These are phyloP conservation scores for Steinernema hermaphroditum DNA, from an alignment of 2,888 invertebrate genomes.

Conservation along the genomic window DNA sequence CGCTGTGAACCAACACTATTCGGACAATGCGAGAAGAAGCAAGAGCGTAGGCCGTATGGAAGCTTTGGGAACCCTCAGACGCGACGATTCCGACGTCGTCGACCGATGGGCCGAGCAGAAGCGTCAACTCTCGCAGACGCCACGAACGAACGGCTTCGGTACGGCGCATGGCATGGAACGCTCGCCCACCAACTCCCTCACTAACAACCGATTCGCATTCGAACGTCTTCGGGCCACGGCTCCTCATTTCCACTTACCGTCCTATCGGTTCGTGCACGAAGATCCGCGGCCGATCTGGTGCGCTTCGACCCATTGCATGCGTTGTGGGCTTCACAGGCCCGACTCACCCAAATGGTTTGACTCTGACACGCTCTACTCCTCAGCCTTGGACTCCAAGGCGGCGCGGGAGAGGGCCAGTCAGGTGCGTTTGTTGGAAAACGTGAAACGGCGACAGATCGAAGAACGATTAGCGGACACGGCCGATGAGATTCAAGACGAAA, in stretches of 20 bases:
- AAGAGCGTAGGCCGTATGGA: conserved; percentile 24
- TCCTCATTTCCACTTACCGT: conserved; percentile 56
- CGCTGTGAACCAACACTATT: background rate
- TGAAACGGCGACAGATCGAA: conserved; percentile 44
- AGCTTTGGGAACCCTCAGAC: background rate
- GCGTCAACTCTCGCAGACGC: background rate
- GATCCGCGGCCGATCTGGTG: conserved; percentile 46
- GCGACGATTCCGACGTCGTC: conserved; percentile 9
- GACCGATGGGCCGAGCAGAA: conserved; percentile 27
- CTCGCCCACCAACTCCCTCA: background rate
- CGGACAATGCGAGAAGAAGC: conserved; percentile 13
- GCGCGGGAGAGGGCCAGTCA: conserved; percentile 25
- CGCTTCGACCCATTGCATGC: conserved; percentile 37
- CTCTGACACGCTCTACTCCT: conserved; percentile 1
- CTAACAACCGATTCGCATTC: conserved; percentile 24
- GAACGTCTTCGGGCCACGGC: conserved; percentile 25
- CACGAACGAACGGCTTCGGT: conserved; percentile 28
- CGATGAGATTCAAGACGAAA: conserved; percentile 46
- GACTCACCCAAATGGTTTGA: conserved; percentile 16
- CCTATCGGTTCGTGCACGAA: conserved; percentile 51
- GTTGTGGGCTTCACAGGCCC: conserved; percentile 42
- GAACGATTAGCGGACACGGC: conserved; percentile 53
- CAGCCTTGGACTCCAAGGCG: background rate
- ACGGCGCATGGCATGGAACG: conserved; percentile 14
- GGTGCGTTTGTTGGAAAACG: conserved; percentile 35